Evolutionary conservation across 2,888 invertebrate species (phyloP).

Genomic region (Lithophane semibrunnea): DNA sequence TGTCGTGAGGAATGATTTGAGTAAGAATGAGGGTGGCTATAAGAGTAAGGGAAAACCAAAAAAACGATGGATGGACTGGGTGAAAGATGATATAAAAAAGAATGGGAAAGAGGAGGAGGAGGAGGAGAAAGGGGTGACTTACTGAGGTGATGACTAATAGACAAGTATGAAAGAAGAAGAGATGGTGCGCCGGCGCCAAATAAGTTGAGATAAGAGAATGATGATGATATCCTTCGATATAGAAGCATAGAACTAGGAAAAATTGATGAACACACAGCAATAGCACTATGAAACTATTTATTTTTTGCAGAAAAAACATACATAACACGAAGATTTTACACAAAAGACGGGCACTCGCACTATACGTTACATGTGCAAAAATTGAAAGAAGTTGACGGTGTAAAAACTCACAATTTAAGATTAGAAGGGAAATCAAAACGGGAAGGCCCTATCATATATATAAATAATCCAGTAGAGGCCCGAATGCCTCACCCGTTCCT

Average conservation of each 20-base stretch:
- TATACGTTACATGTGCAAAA: constrained; percentile 80
- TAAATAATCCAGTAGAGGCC: constrained; percentile 85
- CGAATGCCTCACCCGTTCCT: constrained; percentile 79
- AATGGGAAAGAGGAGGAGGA: background rate
- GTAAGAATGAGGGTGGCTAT: background rate
- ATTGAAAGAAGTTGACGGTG: constrained; percentile 82
- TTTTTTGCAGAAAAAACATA: constrained; percentile 47
- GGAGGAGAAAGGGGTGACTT: background rate
- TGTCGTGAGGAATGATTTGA: background rate
- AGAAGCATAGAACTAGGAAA: background rate
- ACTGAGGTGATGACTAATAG: background rate
- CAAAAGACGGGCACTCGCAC: constrained; percentile 69
- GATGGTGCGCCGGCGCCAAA: background rate
- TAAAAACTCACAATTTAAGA: constrained; percentile 81
- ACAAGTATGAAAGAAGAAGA: background rate
- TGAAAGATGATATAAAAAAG: background rate
- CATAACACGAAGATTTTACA: constrained; percentile 68
- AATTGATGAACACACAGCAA: too few relatives aligned
- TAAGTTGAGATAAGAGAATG: background rate
- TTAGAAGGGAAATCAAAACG: constrained; percentile 67
- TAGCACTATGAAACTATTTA: background rate
- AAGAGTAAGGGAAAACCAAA: background rate
- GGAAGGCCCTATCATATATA: constrained; percentile 77
- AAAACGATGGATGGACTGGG: background rate
- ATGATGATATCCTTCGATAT: background rate